These are phyloP conservation scores for Phoxinus dragarum DNA, from an alignment of 2,797 vertebrate genomes.

Conservation along the genomic window DNA sequence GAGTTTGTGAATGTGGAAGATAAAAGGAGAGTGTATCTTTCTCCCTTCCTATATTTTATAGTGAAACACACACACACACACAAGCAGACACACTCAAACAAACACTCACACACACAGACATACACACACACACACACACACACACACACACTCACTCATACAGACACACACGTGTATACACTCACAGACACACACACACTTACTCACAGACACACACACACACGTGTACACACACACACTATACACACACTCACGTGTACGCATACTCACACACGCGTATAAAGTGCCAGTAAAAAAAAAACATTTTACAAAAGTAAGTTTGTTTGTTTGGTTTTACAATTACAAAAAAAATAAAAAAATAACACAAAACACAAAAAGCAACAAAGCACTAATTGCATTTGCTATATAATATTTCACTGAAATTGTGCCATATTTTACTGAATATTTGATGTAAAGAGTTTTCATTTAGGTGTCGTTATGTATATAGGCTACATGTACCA, in stretches of 20 bases:
- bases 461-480: not conserved
- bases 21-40: not conserved
- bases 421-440: not conserved
- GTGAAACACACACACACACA: not conserved
- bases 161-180: no score
- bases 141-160: no score
- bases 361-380: not conserved
- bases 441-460: not conserved
- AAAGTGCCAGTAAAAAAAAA: not conserved
- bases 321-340: not conserved
- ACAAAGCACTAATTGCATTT: not conserved
- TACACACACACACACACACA: no score
- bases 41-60: not conserved
- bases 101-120: no score
- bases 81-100: not conserved
- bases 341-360: not conserved
- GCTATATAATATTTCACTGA: not conserved
- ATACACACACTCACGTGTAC: accelerated
- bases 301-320: no score
- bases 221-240: no score
- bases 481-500: not conserved
- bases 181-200: no score
- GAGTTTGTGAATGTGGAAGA: conserved; percentile 20
- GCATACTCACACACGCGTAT: no score
- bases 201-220: no score